Percentiles rank a stretch among this genome's conserved stretches.
Conservation (phyloP, 2,888 invertebrate genomes). For the Coleophora flavipennella region DNA sequence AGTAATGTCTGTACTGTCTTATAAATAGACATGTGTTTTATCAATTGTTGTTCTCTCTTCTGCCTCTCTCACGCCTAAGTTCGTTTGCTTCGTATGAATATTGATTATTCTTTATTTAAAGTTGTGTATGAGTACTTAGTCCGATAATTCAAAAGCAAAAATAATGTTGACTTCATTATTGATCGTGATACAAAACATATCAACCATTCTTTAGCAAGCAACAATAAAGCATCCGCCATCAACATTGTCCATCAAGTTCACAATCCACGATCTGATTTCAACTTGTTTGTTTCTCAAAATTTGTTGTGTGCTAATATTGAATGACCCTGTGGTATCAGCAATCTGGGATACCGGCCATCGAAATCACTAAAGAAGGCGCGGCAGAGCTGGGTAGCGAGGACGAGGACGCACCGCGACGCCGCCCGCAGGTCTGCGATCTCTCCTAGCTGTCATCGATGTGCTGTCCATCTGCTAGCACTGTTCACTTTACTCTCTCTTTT, state of each 20-base stretch:
- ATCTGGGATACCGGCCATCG: conserved; percentile 75
- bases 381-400: conserved; percentile 83
- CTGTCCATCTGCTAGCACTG: conserved; percentile 66
- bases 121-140: no score
- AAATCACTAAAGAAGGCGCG: conserved; percentile 84
- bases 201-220: no score
- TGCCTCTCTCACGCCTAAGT: conserved; percentile 1
- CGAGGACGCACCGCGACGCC: conserved; percentile 59
- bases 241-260: conserved; percentile 37
- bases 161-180: no score
- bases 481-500: conserved; percentile 64
- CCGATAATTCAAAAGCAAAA: no score
- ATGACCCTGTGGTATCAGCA: conserved; percentile 68
- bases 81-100: conserved; percentile 3
- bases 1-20: conserved; percentile 19
- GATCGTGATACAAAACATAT: no score
- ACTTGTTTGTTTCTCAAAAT: conserved; percentile 38
- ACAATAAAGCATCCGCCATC: conserved; percentile 17
- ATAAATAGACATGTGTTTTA: conserved; percentile 6
- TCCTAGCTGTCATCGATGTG: conserved; percentile 68
- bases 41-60: no score
- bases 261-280: conserved; percentile 37
- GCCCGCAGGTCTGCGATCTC: conserved; percentile 69
- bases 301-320: conserved; percentile 48
- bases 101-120: neutral